These are phyloP conservation scores for Gambusia affinis DNA, from an alignment of 2,113 vertebrate species.

Conservation along the genomic window DNA sequence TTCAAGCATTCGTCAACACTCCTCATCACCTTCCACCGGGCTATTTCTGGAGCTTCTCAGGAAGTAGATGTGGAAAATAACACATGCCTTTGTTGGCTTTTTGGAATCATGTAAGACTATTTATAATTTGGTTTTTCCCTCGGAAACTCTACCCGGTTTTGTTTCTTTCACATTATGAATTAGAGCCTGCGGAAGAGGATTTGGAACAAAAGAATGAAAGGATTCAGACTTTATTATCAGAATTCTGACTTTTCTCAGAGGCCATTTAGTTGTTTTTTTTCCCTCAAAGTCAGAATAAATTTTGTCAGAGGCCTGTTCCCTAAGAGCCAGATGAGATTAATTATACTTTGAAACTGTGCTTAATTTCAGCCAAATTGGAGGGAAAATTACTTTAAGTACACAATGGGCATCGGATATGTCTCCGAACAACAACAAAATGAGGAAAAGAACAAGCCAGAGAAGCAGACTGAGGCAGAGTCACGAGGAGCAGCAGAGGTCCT, in stretches of 20 bases:
- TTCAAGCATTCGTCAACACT: slow-evolving; percentile 26
- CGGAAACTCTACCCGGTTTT: not conserved
- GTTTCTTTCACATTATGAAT: slow-evolving; percentile 13
- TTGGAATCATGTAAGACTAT: slow-evolving; percentile 23
- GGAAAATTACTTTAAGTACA: not conserved
- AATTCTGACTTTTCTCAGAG: no score
- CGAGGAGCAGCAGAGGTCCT: slow-evolving; percentile 21
- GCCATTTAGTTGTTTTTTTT: no score
- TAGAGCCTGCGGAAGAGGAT: not conserved
- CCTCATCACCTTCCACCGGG: slow-evolving; percentile 17
- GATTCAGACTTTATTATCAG: no score
- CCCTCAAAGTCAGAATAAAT: no score
- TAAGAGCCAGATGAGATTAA: not conserved
- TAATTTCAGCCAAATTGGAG: not conserved
- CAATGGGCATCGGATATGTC: slow-evolving; percentile 2
- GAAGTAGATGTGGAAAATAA: slow-evolving; percentile 31
- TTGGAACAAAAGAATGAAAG: no score
- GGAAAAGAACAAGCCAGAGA: not conserved
- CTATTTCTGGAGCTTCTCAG: slow-evolving; percentile 30
- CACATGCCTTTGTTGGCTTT: slow-evolving; percentile 13
- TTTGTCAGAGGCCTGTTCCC: no score
- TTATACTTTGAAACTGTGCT: not conserved
- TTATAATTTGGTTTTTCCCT: no score
- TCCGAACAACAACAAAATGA: not conserved
- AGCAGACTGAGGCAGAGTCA: slow-evolving; percentile 1